phyloP scores from a whole-genome alignment of 2,113 vertebrate genomes.

The Psilopogon haemacephalus region DNA sequence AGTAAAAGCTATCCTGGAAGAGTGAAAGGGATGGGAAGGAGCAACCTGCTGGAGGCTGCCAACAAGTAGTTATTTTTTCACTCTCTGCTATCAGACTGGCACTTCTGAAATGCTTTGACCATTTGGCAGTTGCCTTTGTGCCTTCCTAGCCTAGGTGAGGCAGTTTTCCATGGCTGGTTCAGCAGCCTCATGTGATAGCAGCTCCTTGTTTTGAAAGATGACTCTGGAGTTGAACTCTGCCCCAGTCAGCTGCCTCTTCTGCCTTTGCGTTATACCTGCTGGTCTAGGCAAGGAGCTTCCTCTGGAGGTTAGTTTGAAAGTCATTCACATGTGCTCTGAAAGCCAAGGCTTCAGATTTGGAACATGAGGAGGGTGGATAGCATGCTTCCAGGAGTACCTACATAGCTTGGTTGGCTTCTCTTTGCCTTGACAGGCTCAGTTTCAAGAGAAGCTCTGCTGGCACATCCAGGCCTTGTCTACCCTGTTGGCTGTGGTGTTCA shows the following conservation, averaged over 20 bases:
- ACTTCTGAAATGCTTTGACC: not conserved
- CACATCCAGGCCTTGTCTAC: not conserved
- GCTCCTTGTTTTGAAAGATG: constrained; percentile 33
- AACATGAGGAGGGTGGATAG: not conserved
- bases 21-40: not conserved
- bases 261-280: not conserved
- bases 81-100: not conserved
- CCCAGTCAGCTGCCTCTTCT: not conserved
- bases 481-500: not conserved
- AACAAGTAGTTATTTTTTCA: not conserved
- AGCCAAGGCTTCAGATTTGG: not conserved
- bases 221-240: not conserved
- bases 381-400: not conserved
- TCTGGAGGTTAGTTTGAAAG: not conserved
- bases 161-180: not conserved
- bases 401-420: not conserved
- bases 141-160: not conserved
- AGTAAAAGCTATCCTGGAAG: not conserved
- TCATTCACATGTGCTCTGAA: not conserved
- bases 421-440: not conserved
- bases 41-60: not conserved
- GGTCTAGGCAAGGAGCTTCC: not conserved
- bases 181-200: not conserved
- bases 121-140: not conserved
- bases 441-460: not conserved